A percentile compares a stretch with the other conserved stretches of the same genome.
Conservation (phyloP, 2,888 invertebrate species). For the Euzophera pinguis region DNA sequence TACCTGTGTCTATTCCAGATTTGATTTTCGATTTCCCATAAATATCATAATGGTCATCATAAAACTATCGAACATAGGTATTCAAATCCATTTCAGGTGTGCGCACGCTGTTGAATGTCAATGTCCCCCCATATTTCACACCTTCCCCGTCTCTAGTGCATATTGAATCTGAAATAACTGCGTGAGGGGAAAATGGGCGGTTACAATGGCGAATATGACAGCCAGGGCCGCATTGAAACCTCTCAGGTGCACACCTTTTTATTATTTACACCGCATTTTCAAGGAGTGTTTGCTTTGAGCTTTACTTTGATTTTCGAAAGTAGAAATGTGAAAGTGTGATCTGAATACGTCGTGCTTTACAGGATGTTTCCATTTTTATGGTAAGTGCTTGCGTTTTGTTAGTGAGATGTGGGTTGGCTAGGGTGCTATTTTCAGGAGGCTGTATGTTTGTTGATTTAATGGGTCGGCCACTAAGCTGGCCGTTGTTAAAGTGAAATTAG, state of each 20-base stretch:
- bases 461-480: not conserved
- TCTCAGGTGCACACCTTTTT: conserved; percentile 65
- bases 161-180: conserved; percentile 75
- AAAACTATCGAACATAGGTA: conserved; percentile 21
- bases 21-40: not conserved
- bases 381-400: conserved; percentile 54
- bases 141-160: conserved; percentile 58
- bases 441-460: conserved; percentile 18
- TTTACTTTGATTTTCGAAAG: conserved; percentile 77
- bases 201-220: conserved; percentile 67
- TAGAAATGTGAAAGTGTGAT: conserved; percentile 67
- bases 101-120: conserved; percentile 34
- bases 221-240: conserved; percentile 43
- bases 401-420: conserved; percentile 25
- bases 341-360: conserved; percentile 55
- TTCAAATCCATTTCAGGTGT: conserved; percentile 30
- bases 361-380: conserved; percentile 46
- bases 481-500: conserved; percentile 11
- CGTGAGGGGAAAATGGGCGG: conserved; percentile 54
- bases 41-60: conserved; percentile 9
- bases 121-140: conserved; percentile 58
- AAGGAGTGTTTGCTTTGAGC: conserved; percentile 74
- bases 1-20: no score
- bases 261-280: conserved; percentile 79
- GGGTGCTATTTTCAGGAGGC: conserved; percentile 26